A percentile compares a stretch with the other conserved stretches of the same genome.
These are phyloP conservation scores for Chelonus formosanus DNA, from an alignment of 2,888 invertebrate genomes.

Conservation along the genomic window DNA sequence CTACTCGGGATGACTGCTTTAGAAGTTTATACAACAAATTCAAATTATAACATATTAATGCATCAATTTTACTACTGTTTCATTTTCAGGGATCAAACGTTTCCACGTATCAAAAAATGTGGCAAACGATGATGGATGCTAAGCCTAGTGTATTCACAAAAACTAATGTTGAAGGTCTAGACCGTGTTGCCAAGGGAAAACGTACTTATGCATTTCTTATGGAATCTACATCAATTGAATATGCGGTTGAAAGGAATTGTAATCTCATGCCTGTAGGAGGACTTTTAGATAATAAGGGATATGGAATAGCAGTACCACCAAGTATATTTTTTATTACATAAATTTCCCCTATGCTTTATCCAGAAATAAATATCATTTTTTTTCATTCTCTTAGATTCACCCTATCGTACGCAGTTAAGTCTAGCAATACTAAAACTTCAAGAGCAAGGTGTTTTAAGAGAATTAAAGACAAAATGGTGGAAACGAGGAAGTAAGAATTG, in stretches of 20 bases:
- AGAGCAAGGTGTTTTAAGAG: conserved; percentile 83
- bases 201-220: conserved; percentile 95
- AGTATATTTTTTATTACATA: conserved; percentile 69
- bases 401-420: conserved; percentile 82
- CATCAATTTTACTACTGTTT: background rate
- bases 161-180: conserved; percentile 89
- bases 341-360: background rate
- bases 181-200: conserved; percentile 84
- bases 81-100: conserved; percentile 86
- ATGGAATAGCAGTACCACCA: conserved; percentile 93
- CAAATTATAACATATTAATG: no score
- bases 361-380: background rate
- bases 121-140: conserved; percentile 92
- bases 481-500: conserved; percentile 73
- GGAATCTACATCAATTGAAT: conserved; percentile 98
- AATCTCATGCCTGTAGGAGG: conserved; percentile 92
- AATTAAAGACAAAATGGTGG: conserved; percentile 94
- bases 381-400: conserved; percentile 72
- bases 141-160: conserved; percentile 87
- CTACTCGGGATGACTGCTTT: no score
- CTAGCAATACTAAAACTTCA: conserved; percentile 89
- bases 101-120: conserved; percentile 93
- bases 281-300: conserved; percentile 92
- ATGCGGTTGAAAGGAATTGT: conserved; percentile 88
- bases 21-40: no score